Base-by-base conservation (phyloP, 2,888 invertebrate species). In the Anodontia alba region DNA sequence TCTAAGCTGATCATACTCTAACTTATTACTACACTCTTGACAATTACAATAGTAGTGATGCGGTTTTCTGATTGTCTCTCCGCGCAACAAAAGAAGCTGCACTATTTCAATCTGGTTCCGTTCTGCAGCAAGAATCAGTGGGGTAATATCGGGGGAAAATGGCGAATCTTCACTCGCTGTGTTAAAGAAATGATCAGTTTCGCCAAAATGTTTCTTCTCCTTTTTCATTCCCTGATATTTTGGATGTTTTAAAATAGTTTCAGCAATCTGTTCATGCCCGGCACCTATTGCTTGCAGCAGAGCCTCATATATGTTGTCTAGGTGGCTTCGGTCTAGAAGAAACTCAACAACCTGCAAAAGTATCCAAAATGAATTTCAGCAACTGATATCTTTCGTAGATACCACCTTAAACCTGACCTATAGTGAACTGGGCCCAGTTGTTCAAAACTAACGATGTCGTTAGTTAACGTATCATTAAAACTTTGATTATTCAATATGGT, bases 1-100 rank as follows among this genome's bases (percentile, higher is more conserved):
- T 62, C 91, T 83, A 31, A 93, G 81, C 76, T 91, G 92, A 73
- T 93, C 93, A 38, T 89, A 91, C 76, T 89, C 85, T 69, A 91
- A 79, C 78, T 90, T 90, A 80, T 90, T 91, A 54, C 87, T 87
- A 80, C 93, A 93, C 74, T 91, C 92, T 71, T 90, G 89, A 80
- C 93, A 94, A 46, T 88, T 85, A 80, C 94, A 94, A 79, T 92
- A 90, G 77, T 92, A 92, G 78, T 93, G 93, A 81, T 94, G 94
- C 7, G 94, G 94, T 73, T 93, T 93, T 36, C 88, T 87, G 38
- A 94, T 93, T 8, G 88, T 90, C 76, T 93, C 92, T 0, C 93
- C 93, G 23, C 92, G 87, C 33, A 92, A 81, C 46, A 94, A 81
- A 69, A 92, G 77, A 62, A 91, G 81, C 78, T 90, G 89, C 17